A percentile compares a stretch with the other conserved stretches of the same genome.
Evolutionary conservation across 2,113 vertebrate species (phyloP).

Genomic region (Pygoscelis antarcticus): DNA sequence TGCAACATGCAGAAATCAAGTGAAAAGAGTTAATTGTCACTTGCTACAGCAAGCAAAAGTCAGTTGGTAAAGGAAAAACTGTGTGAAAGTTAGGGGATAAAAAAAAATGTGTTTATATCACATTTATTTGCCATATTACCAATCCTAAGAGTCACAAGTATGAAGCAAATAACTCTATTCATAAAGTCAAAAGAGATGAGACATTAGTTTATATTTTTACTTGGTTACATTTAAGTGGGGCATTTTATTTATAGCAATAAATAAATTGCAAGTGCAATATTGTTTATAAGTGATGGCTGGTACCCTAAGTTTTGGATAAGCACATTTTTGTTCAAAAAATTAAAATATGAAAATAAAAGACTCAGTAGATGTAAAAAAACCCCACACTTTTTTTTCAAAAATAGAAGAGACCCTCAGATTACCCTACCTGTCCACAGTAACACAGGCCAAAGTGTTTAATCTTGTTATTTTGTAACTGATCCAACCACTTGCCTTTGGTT

Average conservation of each 20-base stretch:
- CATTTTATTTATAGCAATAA: not conserved
- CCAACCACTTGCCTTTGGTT: not conserved
- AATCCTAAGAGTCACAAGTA: not conserved
- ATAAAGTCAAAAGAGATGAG: not conserved
- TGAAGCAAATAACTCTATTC: not conserved
- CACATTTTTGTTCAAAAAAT: not conserved
- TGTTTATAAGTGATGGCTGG: not conserved
- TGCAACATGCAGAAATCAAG: not conserved
- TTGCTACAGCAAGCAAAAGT: not conserved
- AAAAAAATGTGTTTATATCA: not conserved
- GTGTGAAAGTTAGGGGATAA: not conserved
- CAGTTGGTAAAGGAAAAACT: not conserved
- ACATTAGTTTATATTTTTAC: not conserved
- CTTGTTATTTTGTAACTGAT: not conserved
- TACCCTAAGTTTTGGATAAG: not conserved
- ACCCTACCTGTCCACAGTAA: not conserved
- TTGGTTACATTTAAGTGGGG: not conserved
- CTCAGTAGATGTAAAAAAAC: not conserved
- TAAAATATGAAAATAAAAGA: not conserved
- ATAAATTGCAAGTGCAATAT: not conserved
- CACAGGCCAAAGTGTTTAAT: not conserved
- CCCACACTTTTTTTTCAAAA: not conserved
- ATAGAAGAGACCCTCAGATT: not conserved
- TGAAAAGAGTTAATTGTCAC: not conserved
- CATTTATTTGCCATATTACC: not conserved